Evolutionary conservation across 2,797 vertebrate genomes (phyloP).

Genomic region (Craterocephalus amniculus): DNA sequence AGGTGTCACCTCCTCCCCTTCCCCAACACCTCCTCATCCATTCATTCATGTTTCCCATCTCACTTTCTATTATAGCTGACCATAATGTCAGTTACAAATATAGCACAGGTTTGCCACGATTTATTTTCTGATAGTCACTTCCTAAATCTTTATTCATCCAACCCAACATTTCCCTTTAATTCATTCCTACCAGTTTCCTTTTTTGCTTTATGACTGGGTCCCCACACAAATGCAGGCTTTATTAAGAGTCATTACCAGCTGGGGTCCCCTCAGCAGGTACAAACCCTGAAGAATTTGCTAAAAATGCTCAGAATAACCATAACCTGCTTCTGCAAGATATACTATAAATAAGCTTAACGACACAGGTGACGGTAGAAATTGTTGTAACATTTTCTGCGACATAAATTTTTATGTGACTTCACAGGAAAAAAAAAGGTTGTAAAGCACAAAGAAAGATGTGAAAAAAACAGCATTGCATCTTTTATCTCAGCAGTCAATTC

Average conservation of each 20-base stretch:
- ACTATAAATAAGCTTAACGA: constrained; percentile 2
- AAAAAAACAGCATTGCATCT: neutral
- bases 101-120: neutral
- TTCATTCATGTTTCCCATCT: neutral
- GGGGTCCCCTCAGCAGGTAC: neutral
- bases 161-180: neutral
- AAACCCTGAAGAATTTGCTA: neutral
- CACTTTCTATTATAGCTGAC: neutral
- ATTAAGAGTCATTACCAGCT: neutral
- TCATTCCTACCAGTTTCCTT: neutral
- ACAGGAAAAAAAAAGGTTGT: neutral
- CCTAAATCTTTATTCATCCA: neutral
- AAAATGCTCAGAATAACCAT: neutral
- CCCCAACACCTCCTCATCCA: constrained; percentile 10
- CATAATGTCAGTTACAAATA: constrained; percentile 4
- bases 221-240: neutral
- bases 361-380: neutral
- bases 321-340: neutral
- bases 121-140: neutral
- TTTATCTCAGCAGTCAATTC: neutral
- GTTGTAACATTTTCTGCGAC: constrained; percentile 1
- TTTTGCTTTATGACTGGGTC: neutral
- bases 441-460: neutral
- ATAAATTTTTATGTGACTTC: neutral
- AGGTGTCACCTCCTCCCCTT: constrained; percentile 40